Base-by-base conservation (phyloP, 1,140 invertebrate species). In the Zaprionus taronus region DNA sequence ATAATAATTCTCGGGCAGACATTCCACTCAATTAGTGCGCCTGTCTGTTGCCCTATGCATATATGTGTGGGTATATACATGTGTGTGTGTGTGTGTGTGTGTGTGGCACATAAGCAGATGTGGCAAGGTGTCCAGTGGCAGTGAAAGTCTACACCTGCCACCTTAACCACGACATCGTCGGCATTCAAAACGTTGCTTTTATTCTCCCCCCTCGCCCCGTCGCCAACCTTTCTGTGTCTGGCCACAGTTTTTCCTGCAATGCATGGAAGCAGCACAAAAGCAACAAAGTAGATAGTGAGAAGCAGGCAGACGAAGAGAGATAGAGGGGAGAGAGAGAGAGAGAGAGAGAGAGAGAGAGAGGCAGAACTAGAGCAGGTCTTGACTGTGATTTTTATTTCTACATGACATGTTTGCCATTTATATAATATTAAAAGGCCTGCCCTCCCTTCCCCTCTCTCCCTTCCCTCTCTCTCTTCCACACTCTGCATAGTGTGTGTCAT, bases 121-220 rank as follows among this genome's bases (percentile, higher is more conserved):
- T 58, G 20, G 20, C n/a, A 24, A 57, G 58, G 67, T 68, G 55
- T 73, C 64, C 26, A 41, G 34, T 60, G 58, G 57, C 44, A 49
- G 7, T 53, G 67, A 71, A 75, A 71, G 72, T 63, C 66, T 75
- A 71, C 67, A 75, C 60, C 67, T 75, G 72, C 58, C 51, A 22
- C 31, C 34, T n/a, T 9, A 15, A 17, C 26, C 49, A 41, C 22
- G 15, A 41, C 57, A 17, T 60, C 36, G 22, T 60, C 36, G 47
- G 47, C 47, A 49, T 49, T 17, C 47, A 17, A 49, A 44, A 44
- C 14, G 22, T 44, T 60, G 20, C 49, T 71, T 38, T 55, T 38
- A 36, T 36, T 11, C 26, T 15, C 7, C 14, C 31, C n/a, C 12
- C 4, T n/a, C n/a, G n/a, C n/a, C 24, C 24, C 24, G 4, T 0